phyloP scores from a whole-genome alignment of 1,140 invertebrate species.

The Globodera rostochiensis region DNA sequence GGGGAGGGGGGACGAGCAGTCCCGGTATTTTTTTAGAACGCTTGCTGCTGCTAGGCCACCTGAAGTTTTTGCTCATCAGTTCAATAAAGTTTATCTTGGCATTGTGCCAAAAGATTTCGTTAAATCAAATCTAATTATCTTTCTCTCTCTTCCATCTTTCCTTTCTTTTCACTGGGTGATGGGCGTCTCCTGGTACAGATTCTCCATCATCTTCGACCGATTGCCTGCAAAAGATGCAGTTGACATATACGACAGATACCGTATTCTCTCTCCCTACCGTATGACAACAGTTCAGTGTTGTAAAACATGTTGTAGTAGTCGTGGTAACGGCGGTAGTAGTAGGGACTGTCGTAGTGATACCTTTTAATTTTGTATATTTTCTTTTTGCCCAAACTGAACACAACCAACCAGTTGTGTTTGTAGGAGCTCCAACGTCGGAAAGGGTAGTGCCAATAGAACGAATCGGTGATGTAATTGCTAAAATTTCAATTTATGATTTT shows the following conservation, averaged over 20 bases:
- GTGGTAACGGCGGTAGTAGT: constrained; percentile 28
- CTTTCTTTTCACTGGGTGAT: constrained; percentile 13
- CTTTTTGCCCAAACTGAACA: neutral
- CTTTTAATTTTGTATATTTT: neutral
- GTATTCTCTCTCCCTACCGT: neutral
- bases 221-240: neutral
- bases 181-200: constrained; percentile 20
- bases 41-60: too few species aligned
- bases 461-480: constrained; percentile 31
- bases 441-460: constrained; percentile 29
- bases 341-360: constrained; percentile 24
- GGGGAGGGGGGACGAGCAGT: too few species aligned
- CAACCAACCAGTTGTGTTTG: constrained; percentile 14
- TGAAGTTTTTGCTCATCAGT: too few species aligned
- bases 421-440: constrained; percentile 15
- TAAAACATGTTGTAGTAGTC: constrained; percentile 26
- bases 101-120: too few species aligned
- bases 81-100: too few species aligned
- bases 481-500: neutral
- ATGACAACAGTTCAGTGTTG: constrained; percentile 23
- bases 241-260: neutral
- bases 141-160: neutral
- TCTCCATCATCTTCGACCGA: constrained; percentile 26
- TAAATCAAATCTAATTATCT: neutral
- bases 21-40: too few species aligned